These are phyloP conservation scores for Salarias fasciatus DNA, from an alignment of 2,797 vertebrate genomes.

Conservation along the genomic window DNA sequence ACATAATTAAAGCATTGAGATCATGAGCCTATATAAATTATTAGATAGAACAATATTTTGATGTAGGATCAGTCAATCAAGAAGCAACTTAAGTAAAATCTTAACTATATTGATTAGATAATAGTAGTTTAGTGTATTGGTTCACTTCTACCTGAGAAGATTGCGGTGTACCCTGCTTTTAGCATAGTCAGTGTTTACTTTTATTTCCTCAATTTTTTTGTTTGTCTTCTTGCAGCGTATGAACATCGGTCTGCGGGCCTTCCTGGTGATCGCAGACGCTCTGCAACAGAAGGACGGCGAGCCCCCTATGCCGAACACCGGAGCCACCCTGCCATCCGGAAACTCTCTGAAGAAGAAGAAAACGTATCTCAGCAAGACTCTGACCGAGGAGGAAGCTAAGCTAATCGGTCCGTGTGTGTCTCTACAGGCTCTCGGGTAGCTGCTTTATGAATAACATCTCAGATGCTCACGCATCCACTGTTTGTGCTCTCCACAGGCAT, in stretches of 20 bases:
- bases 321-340: constrained; percentile 96
- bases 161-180: no score
- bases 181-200: no score
- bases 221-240: constrained; percentile 88
- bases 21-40: no score
- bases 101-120: no score
- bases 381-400: constrained; percentile 98
- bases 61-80: no score
- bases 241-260: constrained; percentile 98
- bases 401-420: constrained; percentile 89
- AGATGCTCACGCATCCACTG: background rate
- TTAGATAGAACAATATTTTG: no score
- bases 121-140: no score
- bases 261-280: constrained; percentile 97
- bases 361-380: constrained; percentile 97
- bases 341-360: constrained; percentile 99
- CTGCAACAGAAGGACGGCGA: constrained; percentile 98
- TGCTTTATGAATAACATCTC: constrained; percentile 9
- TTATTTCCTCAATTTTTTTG: no score
- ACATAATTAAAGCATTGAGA: no score
- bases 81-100: no score
- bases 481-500: constrained; percentile 85
- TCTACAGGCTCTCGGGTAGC: constrained; percentile 5
- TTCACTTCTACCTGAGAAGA: no score
- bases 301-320: constrained; percentile 98